Conservation (phyloP, 2,888 invertebrate species). For the Anthoptus insignis region DNA sequence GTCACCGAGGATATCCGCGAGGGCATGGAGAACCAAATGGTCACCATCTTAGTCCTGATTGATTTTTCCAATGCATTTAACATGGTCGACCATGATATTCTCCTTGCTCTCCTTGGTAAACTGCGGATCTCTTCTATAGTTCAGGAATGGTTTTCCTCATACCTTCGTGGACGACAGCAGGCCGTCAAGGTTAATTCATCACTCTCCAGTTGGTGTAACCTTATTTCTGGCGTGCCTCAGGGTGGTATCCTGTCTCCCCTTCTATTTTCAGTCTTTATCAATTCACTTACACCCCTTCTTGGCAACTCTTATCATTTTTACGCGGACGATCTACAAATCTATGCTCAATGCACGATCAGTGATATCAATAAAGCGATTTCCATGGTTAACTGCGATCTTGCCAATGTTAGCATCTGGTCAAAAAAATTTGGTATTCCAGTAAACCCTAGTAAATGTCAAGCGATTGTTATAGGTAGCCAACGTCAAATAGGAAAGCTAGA, state of each 20-base stretch:
- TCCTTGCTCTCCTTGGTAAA: background rate
- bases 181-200: background rate
- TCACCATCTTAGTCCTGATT: constrained; percentile 1
- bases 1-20: too few species aligned
- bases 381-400: background rate
- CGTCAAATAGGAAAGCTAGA: too few species aligned
- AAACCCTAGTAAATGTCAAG: too few species aligned
- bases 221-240: too few species aligned
- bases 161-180: constrained; percentile 11
- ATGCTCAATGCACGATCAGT: background rate
- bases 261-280: background rate
- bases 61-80: constrained; percentile 13
- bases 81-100: too few species aligned
- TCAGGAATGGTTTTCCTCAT: constrained; percentile 1
- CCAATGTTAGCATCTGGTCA: background rate
- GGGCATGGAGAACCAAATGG: too few species aligned
- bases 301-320: background rate
- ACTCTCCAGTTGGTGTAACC: background rate
- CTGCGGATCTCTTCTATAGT: background rate
- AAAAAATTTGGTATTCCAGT: too few species aligned
- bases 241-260: constrained; percentile 3
- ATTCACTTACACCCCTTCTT: background rate
- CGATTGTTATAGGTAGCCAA: too few species aligned
- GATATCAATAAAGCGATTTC: background rate
- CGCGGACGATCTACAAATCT: background rate